Conservation (phyloP, 2,113 vertebrate genomes). For the Thymallus thymallus region DNA sequence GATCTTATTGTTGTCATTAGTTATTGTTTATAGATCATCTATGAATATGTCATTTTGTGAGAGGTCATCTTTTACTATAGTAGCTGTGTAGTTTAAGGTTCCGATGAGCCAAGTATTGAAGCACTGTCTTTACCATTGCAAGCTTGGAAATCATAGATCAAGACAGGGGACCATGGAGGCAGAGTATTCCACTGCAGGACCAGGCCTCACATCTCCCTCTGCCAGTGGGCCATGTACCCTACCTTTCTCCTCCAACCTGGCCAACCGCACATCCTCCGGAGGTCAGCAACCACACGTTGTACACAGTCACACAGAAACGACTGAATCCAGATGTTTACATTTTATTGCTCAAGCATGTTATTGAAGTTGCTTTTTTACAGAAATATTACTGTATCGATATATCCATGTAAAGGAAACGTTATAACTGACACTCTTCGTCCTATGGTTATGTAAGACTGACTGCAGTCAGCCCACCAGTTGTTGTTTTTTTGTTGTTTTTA, state of each 20-base stretch:
- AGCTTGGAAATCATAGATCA: slow-evolving; percentile 55
- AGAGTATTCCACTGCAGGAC: slow-evolving; percentile 1
- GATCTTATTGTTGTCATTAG: background rate
- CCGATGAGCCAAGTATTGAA: no score
- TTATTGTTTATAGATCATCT: background rate
- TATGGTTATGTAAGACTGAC: no score
- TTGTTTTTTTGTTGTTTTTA: no score
- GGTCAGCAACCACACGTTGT: slow-evolving; percentile 31
- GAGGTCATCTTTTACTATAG: background rate
- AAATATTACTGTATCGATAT: no score
- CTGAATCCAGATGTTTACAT: no score
- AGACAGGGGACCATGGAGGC: slow-evolving; percentile 55
- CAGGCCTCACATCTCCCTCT: slow-evolving; percentile 59
- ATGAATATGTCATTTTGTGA: background rate
- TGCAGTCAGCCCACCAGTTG: no score
- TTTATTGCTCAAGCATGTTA: no score
- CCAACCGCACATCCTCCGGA: slow-evolving; percentile 60
- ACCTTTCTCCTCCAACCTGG: slow-evolving; percentile 50
- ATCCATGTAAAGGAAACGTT: no score
- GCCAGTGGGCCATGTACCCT: slow-evolving; percentile 44
- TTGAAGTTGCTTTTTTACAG: no score
- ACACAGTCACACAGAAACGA: background rate
- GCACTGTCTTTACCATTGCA: background rate
- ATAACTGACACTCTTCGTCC: no score
- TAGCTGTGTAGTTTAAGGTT: background rate